Conservation (phyloP, 2,113 vertebrate genomes). For the Zootoca vivipara region DNA sequence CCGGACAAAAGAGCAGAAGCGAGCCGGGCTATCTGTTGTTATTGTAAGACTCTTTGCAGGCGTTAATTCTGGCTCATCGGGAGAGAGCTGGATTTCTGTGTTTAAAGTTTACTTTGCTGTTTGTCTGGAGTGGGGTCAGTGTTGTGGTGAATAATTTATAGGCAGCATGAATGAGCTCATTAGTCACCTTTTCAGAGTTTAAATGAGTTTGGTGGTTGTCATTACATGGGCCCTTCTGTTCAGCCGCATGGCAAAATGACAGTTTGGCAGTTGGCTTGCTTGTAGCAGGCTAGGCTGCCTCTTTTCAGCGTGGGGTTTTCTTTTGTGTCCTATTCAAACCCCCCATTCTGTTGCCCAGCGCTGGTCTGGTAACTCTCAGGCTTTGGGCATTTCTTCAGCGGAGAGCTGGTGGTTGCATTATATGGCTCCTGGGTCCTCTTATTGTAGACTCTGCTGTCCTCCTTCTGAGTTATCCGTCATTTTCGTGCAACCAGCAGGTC, state of each 20-base stretch:
- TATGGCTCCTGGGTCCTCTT: neutral
- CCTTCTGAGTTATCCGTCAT: neutral
- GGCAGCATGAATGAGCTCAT: slow-evolving; percentile 81
- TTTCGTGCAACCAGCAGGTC: neutral
- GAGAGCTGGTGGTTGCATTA: neutral
- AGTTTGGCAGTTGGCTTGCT: slow-evolving; percentile 66
- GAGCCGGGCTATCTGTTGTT: slow-evolving; percentile 42
- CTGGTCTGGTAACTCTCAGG: slow-evolving; percentile 22
- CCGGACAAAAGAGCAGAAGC: slow-evolving; percentile 52
- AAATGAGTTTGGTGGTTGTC: slow-evolving; percentile 80
- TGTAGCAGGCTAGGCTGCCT: slow-evolving; percentile 52
- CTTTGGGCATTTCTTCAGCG: slow-evolving; percentile 41
- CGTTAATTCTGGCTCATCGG: neutral
- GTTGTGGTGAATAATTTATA: slow-evolving; percentile 83
- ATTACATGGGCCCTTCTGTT: slow-evolving; percentile 76
- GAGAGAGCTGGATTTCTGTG: slow-evolving; percentile 56
- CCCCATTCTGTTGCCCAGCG: neutral
- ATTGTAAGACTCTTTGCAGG: slow-evolving; percentile 55
- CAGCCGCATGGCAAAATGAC: slow-evolving; percentile 52
- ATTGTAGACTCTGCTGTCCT: neutral
- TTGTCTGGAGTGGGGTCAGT: slow-evolving; percentile 76
- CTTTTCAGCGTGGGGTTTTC: slow-evolving; percentile 50
- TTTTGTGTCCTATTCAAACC: slow-evolving; percentile 54
- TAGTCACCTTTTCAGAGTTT: slow-evolving; percentile 85
- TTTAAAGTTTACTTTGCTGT: slow-evolving; percentile 80